Conservation (phyloP, 1,140 invertebrate species). For the Drosophila willistoni region DNA sequence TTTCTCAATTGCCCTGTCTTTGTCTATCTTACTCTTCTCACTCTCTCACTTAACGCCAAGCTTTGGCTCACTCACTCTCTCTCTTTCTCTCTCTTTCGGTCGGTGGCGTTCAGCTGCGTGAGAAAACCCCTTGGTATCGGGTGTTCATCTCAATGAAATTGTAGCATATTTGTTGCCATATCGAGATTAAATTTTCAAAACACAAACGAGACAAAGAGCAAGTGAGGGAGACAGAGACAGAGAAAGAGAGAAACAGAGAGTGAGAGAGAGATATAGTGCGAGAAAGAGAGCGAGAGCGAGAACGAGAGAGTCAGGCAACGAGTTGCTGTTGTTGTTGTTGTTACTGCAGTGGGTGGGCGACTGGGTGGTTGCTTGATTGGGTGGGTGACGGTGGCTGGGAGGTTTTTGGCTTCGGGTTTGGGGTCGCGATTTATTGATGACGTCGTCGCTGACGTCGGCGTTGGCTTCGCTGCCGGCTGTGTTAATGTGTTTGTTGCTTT, state of each 20-base stretch:
- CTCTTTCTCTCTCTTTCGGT: constrained; percentile 22
- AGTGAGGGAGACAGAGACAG: constrained; percentile 26
- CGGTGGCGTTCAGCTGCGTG: constrained; percentile 65
- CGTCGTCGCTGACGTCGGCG: constrained; percentile 55
- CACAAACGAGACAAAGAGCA: constrained; percentile 73
- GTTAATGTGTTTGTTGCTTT: constrained; percentile 79
- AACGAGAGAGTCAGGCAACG: constrained; percentile 27
- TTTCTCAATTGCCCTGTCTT: background rate
- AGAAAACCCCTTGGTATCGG: constrained; percentile 78
- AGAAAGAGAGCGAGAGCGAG: constrained; percentile 8
- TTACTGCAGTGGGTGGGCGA: constrained; percentile 30
- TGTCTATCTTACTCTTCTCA: background rate
- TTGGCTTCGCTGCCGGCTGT: constrained; percentile 46
- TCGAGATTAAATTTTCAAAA: constrained; percentile 82
- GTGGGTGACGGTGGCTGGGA: constrained; percentile 44
- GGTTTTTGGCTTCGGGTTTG: constrained; percentile 40
- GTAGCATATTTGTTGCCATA: constrained; percentile 82
- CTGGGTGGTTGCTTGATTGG: constrained; percentile 57
- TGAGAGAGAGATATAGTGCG: background rate
- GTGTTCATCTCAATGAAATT: constrained; percentile 82
- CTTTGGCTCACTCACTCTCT: constrained; percentile 18
- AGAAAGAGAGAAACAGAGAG: constrained; percentile 20
- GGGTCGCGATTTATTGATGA: constrained; percentile 79
- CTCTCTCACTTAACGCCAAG: constrained; percentile 4
- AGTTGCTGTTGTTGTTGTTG: constrained; percentile 62